Evolutionary conservation across 2,888 invertebrate genomes (phyloP).

Genomic region (Agonopterix arenella): DNA sequence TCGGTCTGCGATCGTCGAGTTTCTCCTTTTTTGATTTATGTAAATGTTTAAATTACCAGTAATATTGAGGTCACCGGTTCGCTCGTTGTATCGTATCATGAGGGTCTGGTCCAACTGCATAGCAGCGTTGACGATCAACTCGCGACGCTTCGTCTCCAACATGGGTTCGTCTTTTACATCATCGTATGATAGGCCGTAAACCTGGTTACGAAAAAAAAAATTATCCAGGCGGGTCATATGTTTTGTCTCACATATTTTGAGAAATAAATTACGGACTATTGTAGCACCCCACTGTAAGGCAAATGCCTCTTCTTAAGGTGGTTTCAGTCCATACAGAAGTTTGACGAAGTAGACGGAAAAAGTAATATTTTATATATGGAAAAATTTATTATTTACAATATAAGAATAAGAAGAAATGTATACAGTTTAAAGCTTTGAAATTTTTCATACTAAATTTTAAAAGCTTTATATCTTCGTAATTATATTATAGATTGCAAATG

Average conservation of each 20-base stretch:
- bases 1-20: too few relatives aligned
- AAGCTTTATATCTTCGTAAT: too few relatives aligned
- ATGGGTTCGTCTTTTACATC: constrained; percentile 86
- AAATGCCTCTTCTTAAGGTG: too few relatives aligned
- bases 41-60: constrained; percentile 63
- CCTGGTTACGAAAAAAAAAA: constrained; percentile 28
- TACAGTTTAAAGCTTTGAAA: too few relatives aligned
- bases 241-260: not conserved
- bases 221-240: not conserved
- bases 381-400: too few relatives aligned
- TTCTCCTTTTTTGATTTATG: too few relatives aligned
- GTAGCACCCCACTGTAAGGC: not conserved
- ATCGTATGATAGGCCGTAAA: constrained; percentile 79
- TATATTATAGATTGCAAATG: too few relatives aligned
- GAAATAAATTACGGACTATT: not conserved
- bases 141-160: constrained; percentile 85
- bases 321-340: too few relatives aligned
- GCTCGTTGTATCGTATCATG: constrained; percentile 94
- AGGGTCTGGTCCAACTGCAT: constrained; percentile 91
- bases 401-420: too few relatives aligned
- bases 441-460: too few relatives aligned
- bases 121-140: constrained; percentile 88
- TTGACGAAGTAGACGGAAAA: too few relatives aligned
- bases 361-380: too few relatives aligned
- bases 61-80: constrained; percentile 87